Base-by-base conservation (phyloP, 2,888 invertebrate species). In the Volucella bombylans region DNA sequence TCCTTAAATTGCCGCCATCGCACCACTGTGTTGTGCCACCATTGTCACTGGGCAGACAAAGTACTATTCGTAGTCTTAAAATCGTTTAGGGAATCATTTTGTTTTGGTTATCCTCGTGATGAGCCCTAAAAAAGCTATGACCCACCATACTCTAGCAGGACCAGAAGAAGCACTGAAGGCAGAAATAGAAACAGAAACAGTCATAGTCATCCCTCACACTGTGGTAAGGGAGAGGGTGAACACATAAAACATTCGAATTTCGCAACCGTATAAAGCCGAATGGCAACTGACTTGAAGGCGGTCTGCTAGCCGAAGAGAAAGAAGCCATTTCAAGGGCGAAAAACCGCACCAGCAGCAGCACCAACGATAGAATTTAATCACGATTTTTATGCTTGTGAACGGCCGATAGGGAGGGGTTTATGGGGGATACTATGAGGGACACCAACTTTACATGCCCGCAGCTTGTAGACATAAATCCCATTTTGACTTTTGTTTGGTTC, bases 381-480 rank as follows among this genome's bases (percentile, higher is more conserved):
- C 85, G 85, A 85, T 85, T 81, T 77, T 77, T 72, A 81, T 81
- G 76, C 80, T 82, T 57, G 47, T 23, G 68, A 11, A 50, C 45
- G 23, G 12, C 12, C 18, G 15, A 31, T 31, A 31, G 31, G 31
- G 49, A 43, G 31, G 55, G 15, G 64, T 50, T 49, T 47, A 50
- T 23, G 55, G 54, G 61, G 54, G 55, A 49, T 23, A 71, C 69
- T 64, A 69, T 59, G 67, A 69, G 77, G 68, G 64, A 71, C 71
- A 85, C 31, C 62, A 52, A 71, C 68, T 81, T 77, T 72, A 86
- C 86, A 86, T 78, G 82, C 86, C 74, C 82, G 64, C 61, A 61
- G 77, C 82, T 86, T 86, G 86, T 86, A 86, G 81, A 86, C 86
- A 86, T 86, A 86, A 86, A 86, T 86, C 80, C 82, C 80, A 80